A percentile compares a stretch with the other conserved stretches of the same genome.
Conservation (phyloP, 2,888 invertebrate species). For the Ochropleura leucogaster region DNA sequence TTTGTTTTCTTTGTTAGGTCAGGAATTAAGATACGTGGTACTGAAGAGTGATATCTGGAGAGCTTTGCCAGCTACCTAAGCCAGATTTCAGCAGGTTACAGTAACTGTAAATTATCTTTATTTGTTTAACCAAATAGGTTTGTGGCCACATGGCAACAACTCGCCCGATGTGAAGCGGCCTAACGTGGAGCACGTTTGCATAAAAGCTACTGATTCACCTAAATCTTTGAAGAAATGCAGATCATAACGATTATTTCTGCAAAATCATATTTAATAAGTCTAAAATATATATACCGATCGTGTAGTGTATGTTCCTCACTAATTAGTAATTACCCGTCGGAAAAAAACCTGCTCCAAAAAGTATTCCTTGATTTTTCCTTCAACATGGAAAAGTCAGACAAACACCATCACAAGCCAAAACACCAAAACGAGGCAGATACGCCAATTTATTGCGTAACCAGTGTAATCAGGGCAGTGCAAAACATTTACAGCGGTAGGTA, state of each 20-base stretch:
- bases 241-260: too few species aligned
- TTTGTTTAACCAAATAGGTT: too few species aligned
- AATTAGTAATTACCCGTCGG: neutral
- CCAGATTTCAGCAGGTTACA: neutral
- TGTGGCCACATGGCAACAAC: too few species aligned
- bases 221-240: too few species aligned
- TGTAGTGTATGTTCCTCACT: neutral
- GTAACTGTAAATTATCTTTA: too few species aligned
- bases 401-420: conserved; percentile 42
- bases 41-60: neutral
- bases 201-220: too few species aligned
- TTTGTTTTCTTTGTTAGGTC: conserved; percentile 7
- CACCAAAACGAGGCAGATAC: conserved; percentile 51
- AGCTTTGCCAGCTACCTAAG: neutral
- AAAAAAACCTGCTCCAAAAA: neutral
- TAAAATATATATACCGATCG: neutral
- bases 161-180: too few species aligned
- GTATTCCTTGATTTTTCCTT: neutral
- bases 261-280: too few species aligned
- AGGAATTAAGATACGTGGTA: neutral
- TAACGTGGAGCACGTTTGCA: too few species aligned
- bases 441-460: conserved; percentile 73
- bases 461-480: conserved; percentile 73
- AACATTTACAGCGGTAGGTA: conserved; percentile 73
- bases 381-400: neutral